Conservation (phyloP, 2,113 vertebrate genomes). For the Eonycteris spelaea region DNA sequence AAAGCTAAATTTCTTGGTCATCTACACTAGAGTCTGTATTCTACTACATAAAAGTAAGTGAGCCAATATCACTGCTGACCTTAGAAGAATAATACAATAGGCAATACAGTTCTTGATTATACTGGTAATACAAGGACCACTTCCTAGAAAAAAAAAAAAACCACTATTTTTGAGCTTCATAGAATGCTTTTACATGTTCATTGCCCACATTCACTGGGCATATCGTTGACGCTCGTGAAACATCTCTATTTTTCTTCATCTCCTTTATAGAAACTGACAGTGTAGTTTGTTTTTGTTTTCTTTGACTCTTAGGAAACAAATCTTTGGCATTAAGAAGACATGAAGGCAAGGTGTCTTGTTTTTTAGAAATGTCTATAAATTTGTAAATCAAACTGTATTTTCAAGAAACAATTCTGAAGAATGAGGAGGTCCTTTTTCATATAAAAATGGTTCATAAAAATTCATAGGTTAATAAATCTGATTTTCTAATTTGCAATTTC, state of each 20-base stretch:
- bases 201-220: background rate
- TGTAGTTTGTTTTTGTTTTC: background rate
- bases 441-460: background rate
- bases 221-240: background rate
- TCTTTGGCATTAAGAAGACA: background rate
- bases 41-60: background rate
- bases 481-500: background rate
- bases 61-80: background rate
- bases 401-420: background rate
- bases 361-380: background rate
- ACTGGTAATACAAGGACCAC: background rate
- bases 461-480: background rate
- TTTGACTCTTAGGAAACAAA: background rate
- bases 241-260: background rate
- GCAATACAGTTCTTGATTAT: background rate
- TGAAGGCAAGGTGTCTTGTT: background rate
- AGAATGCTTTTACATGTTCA: background rate
- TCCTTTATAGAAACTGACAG: background rate
- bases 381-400: background rate
- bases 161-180: background rate
- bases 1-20: background rate
- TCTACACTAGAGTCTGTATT: background rate
- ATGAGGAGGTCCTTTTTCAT: background rate
- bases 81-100: background rate
- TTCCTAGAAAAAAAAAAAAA: background rate